Percentiles rank a stretch among this genome's conserved stretches.
These are phyloP conservation scores for Murina feae DNA, from an alignment of 2,113 vertebrate species.

Conservation along the genomic window DNA sequence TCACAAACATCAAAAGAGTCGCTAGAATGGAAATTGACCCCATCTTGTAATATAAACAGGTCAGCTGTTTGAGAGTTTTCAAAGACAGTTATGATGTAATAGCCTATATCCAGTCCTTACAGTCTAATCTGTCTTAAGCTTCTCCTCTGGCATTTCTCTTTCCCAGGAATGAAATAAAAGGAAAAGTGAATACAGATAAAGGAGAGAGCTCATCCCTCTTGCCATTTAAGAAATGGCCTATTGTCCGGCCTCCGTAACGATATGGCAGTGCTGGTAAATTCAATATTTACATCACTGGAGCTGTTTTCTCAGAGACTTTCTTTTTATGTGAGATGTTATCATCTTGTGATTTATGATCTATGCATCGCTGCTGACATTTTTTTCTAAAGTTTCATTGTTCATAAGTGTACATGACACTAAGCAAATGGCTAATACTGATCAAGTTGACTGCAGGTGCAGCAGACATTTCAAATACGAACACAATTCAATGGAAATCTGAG, in stretches of 20 bases:
- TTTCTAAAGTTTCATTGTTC: slow-evolving; percentile 76
- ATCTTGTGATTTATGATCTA: slow-evolving; percentile 77
- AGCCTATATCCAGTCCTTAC: slow-evolving; percentile 42
- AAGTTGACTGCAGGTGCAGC: slow-evolving; percentile 49
- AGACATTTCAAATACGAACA: slow-evolving; percentile 77
- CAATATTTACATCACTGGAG: slow-evolving; percentile 64
- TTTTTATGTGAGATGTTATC: slow-evolving; percentile 67
- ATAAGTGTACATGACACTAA: slow-evolving; percentile 67
- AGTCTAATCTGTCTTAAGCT: slow-evolving; percentile 65
- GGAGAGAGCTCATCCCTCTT: slow-evolving; percentile 53
- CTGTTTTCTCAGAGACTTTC: slow-evolving; percentile 69
- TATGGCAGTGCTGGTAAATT: slow-evolving; percentile 65
- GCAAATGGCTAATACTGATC: slow-evolving; percentile 31
- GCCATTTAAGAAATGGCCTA: slow-evolving; percentile 58
- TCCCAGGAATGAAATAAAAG: slow-evolving; percentile 68
- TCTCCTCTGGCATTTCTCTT: slow-evolving; percentile 72
- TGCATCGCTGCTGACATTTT: slow-evolving; percentile 69
- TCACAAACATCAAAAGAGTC: slow-evolving; percentile 71
- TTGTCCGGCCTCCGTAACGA: slow-evolving; percentile 56
- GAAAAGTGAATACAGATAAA: slow-evolving; percentile 55
- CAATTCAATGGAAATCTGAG: slow-evolving; percentile 78
- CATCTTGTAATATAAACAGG: slow-evolving; percentile 61
- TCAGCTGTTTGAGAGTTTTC: slow-evolving; percentile 68
- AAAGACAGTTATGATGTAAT: slow-evolving; percentile 63
- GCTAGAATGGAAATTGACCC: slow-evolving; percentile 68